Evolutionary conservation across 2,888 invertebrate genomes (phyloP).

Genomic region (Cryptophagus acutangulus): DNA sequence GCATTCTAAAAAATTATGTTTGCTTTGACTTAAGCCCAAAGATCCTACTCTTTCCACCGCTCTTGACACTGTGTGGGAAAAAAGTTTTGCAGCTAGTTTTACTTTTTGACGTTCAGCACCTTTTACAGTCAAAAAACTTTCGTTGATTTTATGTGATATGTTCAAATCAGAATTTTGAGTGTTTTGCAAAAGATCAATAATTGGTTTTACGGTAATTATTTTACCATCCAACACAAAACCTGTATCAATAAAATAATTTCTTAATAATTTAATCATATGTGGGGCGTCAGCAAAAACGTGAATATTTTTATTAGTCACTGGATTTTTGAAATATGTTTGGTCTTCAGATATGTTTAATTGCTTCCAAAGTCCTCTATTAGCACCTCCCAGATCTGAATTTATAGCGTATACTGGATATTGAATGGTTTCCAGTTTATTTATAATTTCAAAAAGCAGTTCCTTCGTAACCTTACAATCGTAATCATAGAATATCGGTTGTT

Average conservation of each 20-base stretch:
- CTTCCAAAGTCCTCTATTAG: slow-evolving; percentile 19
- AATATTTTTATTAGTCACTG: slow-evolving; percentile 15
- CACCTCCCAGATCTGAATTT: slow-evolving; percentile 25
- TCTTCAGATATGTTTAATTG: slow-evolving; percentile 17
- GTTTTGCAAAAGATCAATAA: slow-evolving; percentile 20
- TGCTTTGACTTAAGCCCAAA: slow-evolving; percentile 16
- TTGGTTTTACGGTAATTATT: slow-evolving; percentile 20
- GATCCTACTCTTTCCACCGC: slow-evolving; percentile 21
- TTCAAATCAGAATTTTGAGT: slow-evolving; percentile 23
- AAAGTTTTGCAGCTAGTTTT: slow-evolving; percentile 26
- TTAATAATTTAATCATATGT: slow-evolving; percentile 21
- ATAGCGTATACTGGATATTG: slow-evolving; percentile 28
- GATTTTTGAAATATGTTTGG: slow-evolving; percentile 18
- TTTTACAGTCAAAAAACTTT: slow-evolving; percentile 12
- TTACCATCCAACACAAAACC: slow-evolving; percentile 18
- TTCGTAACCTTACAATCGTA: slow-evolving; percentile 18
- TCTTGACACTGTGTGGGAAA: slow-evolving; percentile 28
- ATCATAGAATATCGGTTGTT: slow-evolving; percentile 17
- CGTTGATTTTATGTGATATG: slow-evolving; percentile 17
- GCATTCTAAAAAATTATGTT: slow-evolving; percentile 23
- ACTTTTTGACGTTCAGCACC: slow-evolving; percentile 23
- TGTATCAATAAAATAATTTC: slow-evolving; percentile 23
- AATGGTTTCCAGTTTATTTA: slow-evolving; percentile 19
- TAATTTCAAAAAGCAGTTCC: slow-evolving; percentile 17
- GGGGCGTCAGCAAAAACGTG: slow-evolving; percentile 23